Evolutionary conservation across 2,113 vertebrate species (phyloP).

Genomic region (Corythoichthys haematopterus): DNA sequence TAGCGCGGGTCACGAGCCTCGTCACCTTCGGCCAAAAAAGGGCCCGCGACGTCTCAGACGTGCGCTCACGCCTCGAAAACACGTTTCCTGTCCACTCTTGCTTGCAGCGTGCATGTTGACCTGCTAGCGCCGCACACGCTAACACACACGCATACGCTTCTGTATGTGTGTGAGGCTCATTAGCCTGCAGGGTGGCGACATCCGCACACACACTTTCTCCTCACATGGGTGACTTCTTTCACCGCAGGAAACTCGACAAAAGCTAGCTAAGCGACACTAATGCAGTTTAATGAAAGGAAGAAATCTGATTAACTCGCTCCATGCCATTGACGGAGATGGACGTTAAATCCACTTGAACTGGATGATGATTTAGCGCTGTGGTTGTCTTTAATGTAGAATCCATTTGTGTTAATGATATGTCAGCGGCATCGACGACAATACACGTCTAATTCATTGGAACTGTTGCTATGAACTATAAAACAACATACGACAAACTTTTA

Average conservation of each 20-base stretch:
- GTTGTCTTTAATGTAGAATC: too few relatives aligned
- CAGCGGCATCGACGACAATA: too few relatives aligned
- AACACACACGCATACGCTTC: not conserved
- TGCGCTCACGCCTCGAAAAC: slow-evolving; percentile 37
- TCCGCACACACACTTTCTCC: slow-evolving; percentile 74
- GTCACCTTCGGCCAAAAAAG: slow-evolving; percentile 55
- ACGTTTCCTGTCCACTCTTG: not conserved
- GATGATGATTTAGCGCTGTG: too few relatives aligned
- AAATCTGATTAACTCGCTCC: too few relatives aligned
- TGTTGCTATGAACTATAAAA: too few relatives aligned
- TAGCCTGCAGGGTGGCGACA: slow-evolving; percentile 70
- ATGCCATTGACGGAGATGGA: too few relatives aligned
- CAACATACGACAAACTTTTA: too few relatives aligned
- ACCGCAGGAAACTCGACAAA: slow-evolving; percentile 49
- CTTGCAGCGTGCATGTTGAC: slow-evolving; percentile 44
- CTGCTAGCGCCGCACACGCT: slow-evolving; percentile 34
- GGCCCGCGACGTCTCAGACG: slow-evolving; percentile 50
- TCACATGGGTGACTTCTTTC: slow-evolving; percentile 62
- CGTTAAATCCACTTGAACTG: too few relatives aligned
- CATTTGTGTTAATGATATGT: too few relatives aligned
- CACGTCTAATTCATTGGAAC: too few relatives aligned
- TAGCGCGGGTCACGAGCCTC: slow-evolving; percentile 60
- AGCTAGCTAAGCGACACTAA: slow-evolving; percentile 46
- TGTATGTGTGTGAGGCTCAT: slow-evolving; percentile 51
- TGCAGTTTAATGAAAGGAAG: too few relatives aligned